Percentiles rank a stretch among this genome's conserved stretches.
Evolutionary conservation across 2,888 invertebrate genomes (phyloP).

Genomic region (Lasius fuliginosus): DNA sequence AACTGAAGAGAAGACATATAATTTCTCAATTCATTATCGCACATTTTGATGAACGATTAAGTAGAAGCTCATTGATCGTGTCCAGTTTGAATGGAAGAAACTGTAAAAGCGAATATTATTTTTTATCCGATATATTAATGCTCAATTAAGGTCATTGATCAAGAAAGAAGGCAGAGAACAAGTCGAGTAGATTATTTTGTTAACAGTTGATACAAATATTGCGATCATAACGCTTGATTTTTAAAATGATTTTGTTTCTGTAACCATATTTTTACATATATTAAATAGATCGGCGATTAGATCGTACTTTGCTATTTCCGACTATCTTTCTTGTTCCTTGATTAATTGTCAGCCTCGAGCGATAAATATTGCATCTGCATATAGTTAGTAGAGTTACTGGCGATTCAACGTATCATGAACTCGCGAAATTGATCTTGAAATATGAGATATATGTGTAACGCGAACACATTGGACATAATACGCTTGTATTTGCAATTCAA

Average conservation of each 20-base stretch:
- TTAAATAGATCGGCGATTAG: conserved; percentile 34
- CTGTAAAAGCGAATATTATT: background rate
- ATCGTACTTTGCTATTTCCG: background rate
- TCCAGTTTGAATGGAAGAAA: background rate
- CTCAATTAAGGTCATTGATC: conserved; percentile 46
- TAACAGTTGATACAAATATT: conserved; percentile 59
- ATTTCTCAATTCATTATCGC: background rate
- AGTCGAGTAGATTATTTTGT: conserved; percentile 60
- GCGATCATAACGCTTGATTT: conserved; percentile 36
- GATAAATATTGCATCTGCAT: conserved; percentile 47
- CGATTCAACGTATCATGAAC: conserved; percentile 28
- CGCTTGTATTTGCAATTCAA: conserved; percentile 50
- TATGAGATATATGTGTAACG: conserved; percentile 35
- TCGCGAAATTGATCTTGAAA: conserved; percentile 50
- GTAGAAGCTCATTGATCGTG: conserved; percentile 25
- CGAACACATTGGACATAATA: conserved; percentile 21
- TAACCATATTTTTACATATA: conserved; percentile 4
- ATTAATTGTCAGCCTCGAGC: background rate
- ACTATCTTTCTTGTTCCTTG: background rate
- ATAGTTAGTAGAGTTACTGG: background rate
- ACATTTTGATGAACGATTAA: background rate
- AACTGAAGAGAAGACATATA: background rate
- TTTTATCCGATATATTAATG: conserved; percentile 44
- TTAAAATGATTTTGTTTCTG: background rate
- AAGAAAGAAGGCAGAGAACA: conserved; percentile 20